Base-by-base conservation (phyloP, 2,797 vertebrate species). In the Rhinichthys osculus region DNA sequence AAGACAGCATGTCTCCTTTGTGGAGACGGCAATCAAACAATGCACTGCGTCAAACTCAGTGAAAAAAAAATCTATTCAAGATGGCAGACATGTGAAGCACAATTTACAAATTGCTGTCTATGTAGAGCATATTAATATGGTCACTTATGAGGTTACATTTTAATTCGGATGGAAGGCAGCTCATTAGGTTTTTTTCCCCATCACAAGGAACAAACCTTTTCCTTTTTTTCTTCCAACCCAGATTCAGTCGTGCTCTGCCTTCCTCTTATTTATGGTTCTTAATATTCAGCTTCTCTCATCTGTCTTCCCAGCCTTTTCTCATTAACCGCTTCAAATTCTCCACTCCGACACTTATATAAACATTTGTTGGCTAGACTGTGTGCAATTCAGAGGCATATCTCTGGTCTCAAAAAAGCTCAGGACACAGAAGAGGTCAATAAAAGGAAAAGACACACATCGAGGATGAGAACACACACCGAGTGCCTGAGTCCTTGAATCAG, bases 201-300 rank as follows among this genome's bases (percentile, higher is more conserved):
- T 16, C 4, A 47, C 13, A 47, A 47, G 59, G 23, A 83, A 50
- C 71, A 83, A 92, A 89, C 40, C 38, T 44, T 62, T 78, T 62
- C 14, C 35, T 69, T 44, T 83, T 67, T 79, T 69, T 35, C 50
- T 69, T 54, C 62, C 50, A 79, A 76, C 78, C 54, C 77, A 78
- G 76, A 67, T 74, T 38, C 38, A 57, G 50, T 79, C 74, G 38
- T 66, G 11, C 79, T 77, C 62, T 82, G 64, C 72, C 64, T 86
- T 70, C 44, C 66, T 81, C 71, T 87, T 89, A 91, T 90, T 89
- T 89, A 85, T 90, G 84, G 86, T 85, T 69, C 74, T 70, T 72
- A 87, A 83, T 84, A 82, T 78, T 82, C 79, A 59, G 78, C 81
- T 71, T 81, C 87, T 82, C 77, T 74, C 67, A 72, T 82, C 83